Evolutionary conservation across 2,113 vertebrate species (phyloP), one percentile per base, ranked within the genome.

Genomic region (Cavia aperea): DNA sequence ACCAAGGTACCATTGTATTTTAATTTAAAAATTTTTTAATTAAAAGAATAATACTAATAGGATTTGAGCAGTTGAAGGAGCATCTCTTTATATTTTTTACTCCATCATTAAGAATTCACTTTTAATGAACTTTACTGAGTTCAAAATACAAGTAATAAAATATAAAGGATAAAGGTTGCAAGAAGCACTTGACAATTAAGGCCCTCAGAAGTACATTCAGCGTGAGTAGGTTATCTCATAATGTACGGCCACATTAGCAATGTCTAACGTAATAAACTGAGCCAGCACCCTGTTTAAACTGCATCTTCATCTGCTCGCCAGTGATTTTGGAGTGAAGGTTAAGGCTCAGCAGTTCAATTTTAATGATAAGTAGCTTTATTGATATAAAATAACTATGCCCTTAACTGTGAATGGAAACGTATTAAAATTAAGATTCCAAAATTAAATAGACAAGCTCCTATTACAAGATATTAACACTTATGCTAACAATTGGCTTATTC

Each of bases 401-500:
- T 82, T 89, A 90, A 54, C 49, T 94, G 84, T 96, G 81, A 66
- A 89, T 36, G 90, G 83, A 84, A 73, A 68, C 51, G 85, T 73
- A 87, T 26, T 93, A 65, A 95, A 84, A 94, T 54, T 49, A 85
- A 70, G 24, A 84, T 51, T 63, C 51, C 26, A 60, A 90, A 72
- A n/a, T 86, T 54, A 93, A 90, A 68, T 91, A 92, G 85, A 86
- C 11, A 23, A 77, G 79, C 0, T 91, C 87, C 11, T 85, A 54
- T 92, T 95, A 90, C 62, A 90, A 96, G 89, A 29, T 77, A 54
- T 70, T 93, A 96, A 97, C 84, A 7, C 78, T 78, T 95, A 95
- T n/a, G 86, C n/a, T 88, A 94, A 93, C 66, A 88, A 46, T 72
- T 92, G 95, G n/a, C 24, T 85, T 75, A 92, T 43, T 86, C 24